These are phyloP conservation scores for Platalea minor DNA, from an alignment of 2,797 vertebrate genomes.

Conservation along the genomic window DNA sequence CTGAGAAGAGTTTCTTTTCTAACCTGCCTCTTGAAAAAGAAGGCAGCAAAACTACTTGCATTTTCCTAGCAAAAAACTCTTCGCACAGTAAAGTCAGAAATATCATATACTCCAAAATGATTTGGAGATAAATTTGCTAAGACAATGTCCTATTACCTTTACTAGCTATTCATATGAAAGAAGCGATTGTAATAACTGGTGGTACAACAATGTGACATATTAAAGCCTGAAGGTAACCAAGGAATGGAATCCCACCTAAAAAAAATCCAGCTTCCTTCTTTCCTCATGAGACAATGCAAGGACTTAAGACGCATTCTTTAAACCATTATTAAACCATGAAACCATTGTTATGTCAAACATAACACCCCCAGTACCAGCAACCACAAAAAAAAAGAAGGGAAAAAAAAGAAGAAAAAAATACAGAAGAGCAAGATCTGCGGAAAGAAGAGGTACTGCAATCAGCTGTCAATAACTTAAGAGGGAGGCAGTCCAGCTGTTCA, in stretches of 20 bases:
- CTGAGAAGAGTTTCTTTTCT: neutral
- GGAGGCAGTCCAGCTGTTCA: neutral
- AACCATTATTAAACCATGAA: neutral
- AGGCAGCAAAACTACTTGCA: neutral
- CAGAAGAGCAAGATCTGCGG: neutral
- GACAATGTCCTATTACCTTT: neutral
- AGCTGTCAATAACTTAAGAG: neutral
- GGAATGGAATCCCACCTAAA: neutral
- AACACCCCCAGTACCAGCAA: neutral
- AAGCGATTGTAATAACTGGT: neutral
- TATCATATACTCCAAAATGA: neutral
- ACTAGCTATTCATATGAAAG: neutral
- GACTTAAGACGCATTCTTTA: neutral
- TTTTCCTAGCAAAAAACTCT: neutral
- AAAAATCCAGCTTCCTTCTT: neutral
- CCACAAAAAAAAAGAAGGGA: accelerated
- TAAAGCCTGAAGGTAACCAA: neutral
- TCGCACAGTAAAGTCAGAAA: neutral
- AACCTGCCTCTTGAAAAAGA: neutral
- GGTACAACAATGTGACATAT: neutral
- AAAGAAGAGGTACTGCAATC: neutral
- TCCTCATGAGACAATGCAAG: neutral
- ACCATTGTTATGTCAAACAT: neutral
- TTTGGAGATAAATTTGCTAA: neutral
- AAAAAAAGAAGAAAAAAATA: accelerated